Conservation (phyloP, 2,113 vertebrate genomes). For the Gymnarchus niloticus region DNA sequence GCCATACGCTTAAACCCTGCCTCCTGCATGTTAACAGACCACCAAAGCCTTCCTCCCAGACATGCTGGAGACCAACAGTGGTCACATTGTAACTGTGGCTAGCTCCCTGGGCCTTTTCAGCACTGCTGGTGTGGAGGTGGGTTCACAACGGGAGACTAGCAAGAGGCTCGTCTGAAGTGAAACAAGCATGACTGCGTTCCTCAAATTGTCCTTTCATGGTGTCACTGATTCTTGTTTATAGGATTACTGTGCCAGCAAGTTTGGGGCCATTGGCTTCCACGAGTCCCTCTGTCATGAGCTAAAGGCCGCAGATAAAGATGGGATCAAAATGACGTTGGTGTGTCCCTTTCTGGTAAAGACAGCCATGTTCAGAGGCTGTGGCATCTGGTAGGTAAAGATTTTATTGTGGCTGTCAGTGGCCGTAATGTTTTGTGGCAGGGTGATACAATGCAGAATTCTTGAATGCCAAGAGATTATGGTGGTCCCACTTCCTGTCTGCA, state of each 20-base stretch:
- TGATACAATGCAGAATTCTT: too few species aligned
- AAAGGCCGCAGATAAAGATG: constrained; percentile 80
- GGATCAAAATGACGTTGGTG: constrained; percentile 82
- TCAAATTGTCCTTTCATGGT: neutral
- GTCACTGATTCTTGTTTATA: constrained; percentile 31
- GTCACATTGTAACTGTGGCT: constrained; percentile 82
- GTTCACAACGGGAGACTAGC: constrained; percentile 35
- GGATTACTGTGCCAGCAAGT: constrained; percentile 90
- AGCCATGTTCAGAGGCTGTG: constrained; percentile 81
- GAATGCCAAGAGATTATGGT: neutral
- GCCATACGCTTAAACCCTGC: neutral
- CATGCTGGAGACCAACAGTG: constrained; percentile 81
- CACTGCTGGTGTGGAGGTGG: constrained; percentile 81
- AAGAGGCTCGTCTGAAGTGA: neutral
- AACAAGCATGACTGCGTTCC: neutral
- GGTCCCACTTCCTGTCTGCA: neutral
- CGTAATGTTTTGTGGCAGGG: neutral
- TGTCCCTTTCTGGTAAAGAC: constrained; percentile 83
- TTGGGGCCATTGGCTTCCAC: constrained; percentile 82
- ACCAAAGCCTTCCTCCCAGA: constrained; percentile 83
- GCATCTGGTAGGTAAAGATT: constrained; percentile 66
- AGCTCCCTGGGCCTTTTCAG: constrained; percentile 81
- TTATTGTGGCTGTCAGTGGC: too few species aligned
- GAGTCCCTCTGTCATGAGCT: constrained; percentile 83
- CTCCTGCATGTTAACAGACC: constrained; percentile 58